Conservation (phyloP, 2,797 vertebrate genomes). For the Selene dorsalis region DNA sequence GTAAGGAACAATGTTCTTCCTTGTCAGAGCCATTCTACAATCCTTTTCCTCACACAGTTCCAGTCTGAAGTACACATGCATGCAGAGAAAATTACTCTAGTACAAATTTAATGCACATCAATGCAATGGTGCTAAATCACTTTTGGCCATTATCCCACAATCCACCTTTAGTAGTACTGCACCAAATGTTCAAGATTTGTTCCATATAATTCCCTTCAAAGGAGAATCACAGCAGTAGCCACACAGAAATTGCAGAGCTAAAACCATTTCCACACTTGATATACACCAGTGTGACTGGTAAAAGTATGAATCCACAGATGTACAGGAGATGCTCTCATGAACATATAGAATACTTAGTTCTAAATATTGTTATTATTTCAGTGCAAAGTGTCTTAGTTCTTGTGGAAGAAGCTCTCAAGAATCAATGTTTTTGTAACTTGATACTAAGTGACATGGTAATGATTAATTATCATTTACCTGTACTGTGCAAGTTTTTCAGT, state of each 20-base stretch:
- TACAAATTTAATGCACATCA: background rate
- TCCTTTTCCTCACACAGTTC: slow-evolving; percentile 79
- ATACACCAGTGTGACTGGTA: background rate
- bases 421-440: background rate
- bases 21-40: slow-evolving; percentile 78
- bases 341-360: background rate
- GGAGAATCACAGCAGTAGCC: background rate
- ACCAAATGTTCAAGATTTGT: background rate
- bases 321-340: background rate
- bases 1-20: slow-evolving; percentile 82
- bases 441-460: background rate
- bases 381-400: background rate
- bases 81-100: background rate
- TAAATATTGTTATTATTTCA: background rate
- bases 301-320: background rate
- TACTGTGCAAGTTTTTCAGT: slow-evolving; percentile 75
- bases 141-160: background rate
- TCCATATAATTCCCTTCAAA: background rate
- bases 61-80: slow-evolving; percentile 75
- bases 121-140: background rate
- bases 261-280: background rate
- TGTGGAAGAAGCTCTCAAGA: background rate
- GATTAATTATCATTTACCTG: slow-evolving; percentile 81
- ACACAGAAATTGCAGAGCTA: rapidly evolving
- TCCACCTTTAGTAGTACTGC: background rate